Evolutionary conservation across 2,113 vertebrate genomes (phyloP), one percentile per base, ranked within the genome.

Genomic region (Melospiza melodia): DNA sequence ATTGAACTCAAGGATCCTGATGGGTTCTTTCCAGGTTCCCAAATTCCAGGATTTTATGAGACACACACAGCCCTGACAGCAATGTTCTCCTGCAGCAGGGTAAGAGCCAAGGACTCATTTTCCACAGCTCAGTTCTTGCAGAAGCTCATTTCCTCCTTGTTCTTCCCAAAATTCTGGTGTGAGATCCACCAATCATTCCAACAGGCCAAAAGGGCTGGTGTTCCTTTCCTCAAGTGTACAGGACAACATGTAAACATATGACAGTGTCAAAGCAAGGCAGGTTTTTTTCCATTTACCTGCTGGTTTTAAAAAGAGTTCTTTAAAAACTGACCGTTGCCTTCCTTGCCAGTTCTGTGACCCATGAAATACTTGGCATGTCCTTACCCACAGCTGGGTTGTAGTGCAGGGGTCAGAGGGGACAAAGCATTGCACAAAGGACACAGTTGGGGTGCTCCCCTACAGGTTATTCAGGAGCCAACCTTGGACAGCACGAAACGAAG

Each of bases 211-310:
- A 68, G 55, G 85, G 91, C 90, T 74, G 91, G 65, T 92, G 83
- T 66, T 94, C 93, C 93, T 93, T 82, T 95, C 92, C 94, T 96
- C 95, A 95, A 97, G 95, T 96, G 96, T 96, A 95, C 94, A 97
- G 96, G 83, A 96, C 94, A 95, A 94, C 93, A 95, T 96, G 96
- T 97, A 97, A 97, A 97, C 95, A 95, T 97, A 95, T 48, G 97
- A 97, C 95, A 96, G 81, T 91, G 79, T 95, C 96, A 93, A 89
- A 97, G 52, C 93, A 89, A 89, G 71, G 88, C 87, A 97, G 94
- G 94, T 58, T 87, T 43, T 94, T 94, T 58, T 10, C 58, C 21
- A 67, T 82, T 62, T 33, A 94, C 92, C 94, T 93, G 95, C 93
- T 92, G 87, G 72, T 77, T 97, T 96, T 80, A 91, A 96, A 92